Percentiles rank a stretch among this genome's conserved stretches.
These are phyloP conservation scores for Xanthia togata DNA, from an alignment of 2,888 invertebrate species.

Conservation along the genomic window DNA sequence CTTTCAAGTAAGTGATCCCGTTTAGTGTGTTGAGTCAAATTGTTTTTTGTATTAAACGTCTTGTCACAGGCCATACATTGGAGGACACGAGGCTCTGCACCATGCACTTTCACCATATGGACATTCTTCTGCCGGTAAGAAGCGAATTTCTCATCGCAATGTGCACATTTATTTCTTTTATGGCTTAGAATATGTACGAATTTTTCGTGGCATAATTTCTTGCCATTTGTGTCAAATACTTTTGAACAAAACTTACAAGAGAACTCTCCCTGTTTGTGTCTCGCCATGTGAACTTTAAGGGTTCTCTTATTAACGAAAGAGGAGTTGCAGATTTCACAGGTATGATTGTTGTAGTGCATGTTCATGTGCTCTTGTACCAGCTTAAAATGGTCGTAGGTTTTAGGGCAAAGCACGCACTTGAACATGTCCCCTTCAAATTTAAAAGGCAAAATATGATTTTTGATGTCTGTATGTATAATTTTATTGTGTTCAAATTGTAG, in stretches of 20 bases:
- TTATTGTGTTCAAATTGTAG: slow-evolving; percentile 44
- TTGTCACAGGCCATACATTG: slow-evolving; percentile 64
- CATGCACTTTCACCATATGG: slow-evolving; percentile 58
- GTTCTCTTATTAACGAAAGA: slow-evolving; percentile 78
- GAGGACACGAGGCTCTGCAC: slow-evolving; percentile 35
- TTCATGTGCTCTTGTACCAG: slow-evolving; percentile 64
- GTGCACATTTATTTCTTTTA: slow-evolving; percentile 55
- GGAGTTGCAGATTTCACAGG: slow-evolving; percentile 69
- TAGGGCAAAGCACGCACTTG: slow-evolving; percentile 48
- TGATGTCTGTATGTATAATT: slow-evolving; percentile 55
- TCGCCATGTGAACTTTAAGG: slow-evolving; percentile 37
- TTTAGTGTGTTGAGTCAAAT: slow-evolving; percentile 49
- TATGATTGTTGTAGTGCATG: slow-evolving; percentile 56
- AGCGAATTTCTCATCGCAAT: slow-evolving; percentile 57
- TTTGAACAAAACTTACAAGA: slow-evolving; percentile 53
- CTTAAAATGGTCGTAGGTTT: slow-evolving; percentile 51
- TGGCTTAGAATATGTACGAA: slow-evolving; percentile 47
- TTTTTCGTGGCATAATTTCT: slow-evolving; percentile 56
- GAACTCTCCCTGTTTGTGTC: slow-evolving; percentile 60
- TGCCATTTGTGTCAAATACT: slow-evolving; percentile 55
- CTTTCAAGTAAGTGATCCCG: slow-evolving; percentile 60
- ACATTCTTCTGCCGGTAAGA: slow-evolving; percentile 44
- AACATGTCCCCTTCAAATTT: slow-evolving; percentile 53
- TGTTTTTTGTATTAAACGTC: slow-evolving; percentile 39
- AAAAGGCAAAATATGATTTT: slow-evolving; percentile 63